These are phyloP conservation scores for Luperina testacea DNA, from an alignment of 2,888 invertebrate genomes.

Conservation along the genomic window DNA sequence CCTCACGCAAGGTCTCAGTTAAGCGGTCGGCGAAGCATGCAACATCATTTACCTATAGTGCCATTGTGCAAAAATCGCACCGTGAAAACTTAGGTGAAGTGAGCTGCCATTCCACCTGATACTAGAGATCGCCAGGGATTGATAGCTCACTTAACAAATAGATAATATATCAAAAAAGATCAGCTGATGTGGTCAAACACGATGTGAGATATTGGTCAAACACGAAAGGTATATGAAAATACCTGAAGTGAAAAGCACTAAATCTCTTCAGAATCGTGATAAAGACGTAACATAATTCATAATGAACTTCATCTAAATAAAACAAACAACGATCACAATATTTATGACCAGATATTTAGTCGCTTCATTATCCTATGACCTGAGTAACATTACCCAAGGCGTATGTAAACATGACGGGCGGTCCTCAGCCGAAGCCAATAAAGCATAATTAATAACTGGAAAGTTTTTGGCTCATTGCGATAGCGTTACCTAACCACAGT, in stretches of 20 bases:
- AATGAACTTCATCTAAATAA: conserved; percentile 24
- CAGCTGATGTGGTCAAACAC: neutral
- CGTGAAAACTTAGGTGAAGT: neutral
- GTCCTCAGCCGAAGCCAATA: conserved; percentile 73
- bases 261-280: neutral
- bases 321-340: conserved; percentile 30
- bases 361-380: conserved; percentile 70
- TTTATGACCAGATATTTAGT: conserved; percentile 46
- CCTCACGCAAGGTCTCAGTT: too few relatives aligned
- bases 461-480: conserved; percentile 77
- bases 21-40: neutral
- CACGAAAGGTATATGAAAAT: neutral
- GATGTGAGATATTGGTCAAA: neutral
- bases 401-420: conserved; percentile 75
- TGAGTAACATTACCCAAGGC: conserved; percentile 73
- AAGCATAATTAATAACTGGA: conserved; percentile 84
- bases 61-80: too few relatives aligned
- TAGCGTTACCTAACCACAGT: conserved; percentile 65
- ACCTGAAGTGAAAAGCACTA: neutral
- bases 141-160: too few relatives aligned
- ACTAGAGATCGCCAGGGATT: too few relatives aligned
- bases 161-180: neutral
- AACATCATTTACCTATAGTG: neutral
- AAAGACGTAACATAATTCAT: conserved; percentile 15
- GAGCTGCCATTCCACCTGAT: neutral